Evolutionary conservation across 2,113 vertebrate species (phyloP), one percentile per base, ranked within the genome.

Genomic region (Procavia capensis): DNA sequence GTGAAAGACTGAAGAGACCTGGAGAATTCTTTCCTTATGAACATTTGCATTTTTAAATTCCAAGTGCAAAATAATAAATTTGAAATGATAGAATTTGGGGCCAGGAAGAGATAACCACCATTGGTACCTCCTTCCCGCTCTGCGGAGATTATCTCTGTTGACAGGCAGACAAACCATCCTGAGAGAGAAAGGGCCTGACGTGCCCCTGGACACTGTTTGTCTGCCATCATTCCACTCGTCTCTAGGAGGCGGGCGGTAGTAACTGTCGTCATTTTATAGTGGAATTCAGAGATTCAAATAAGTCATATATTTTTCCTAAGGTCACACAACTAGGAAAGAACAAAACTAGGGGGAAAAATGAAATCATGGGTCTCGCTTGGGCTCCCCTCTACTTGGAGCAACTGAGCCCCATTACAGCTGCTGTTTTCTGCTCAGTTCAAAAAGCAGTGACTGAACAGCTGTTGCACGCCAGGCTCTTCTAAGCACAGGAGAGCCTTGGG

Each of bases 41-140:
- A 39, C 95, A 96, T 94, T 97, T 97, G 91, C 86, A 95, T 95
- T 92, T 96, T 91, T 29, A 95, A 95, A 93, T 96, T 84, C 63
- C 36, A 91, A 59, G 17, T 91, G 88, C 79, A 91, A 79, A 94
- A 90, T 86, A 80, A 97, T 50, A 90, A 94, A 95, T 95, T 85
- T 9, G 95, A 90, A 95, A 57, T 47, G 88, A 91, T 70, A 91
- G 85, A 91, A 66, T 93, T 86, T 83, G 79, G 64, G 78, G 92
- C 41, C 45, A 39, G 50, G 76, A 76, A 39, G 54, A 72, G 50
- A 29, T 64, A 76, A 93, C n/a, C 24, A 24, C 61, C 72, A 22
- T 43, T 39, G 54, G 25, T 9, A 41, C 5, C 50, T 75, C 57
- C 95, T 93, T 25, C 83, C 39, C 85, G 13, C 41, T 0, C 0